Conservation (phyloP, 92 coral and sea anemone species). For the Pocillopora grandis region DNA sequence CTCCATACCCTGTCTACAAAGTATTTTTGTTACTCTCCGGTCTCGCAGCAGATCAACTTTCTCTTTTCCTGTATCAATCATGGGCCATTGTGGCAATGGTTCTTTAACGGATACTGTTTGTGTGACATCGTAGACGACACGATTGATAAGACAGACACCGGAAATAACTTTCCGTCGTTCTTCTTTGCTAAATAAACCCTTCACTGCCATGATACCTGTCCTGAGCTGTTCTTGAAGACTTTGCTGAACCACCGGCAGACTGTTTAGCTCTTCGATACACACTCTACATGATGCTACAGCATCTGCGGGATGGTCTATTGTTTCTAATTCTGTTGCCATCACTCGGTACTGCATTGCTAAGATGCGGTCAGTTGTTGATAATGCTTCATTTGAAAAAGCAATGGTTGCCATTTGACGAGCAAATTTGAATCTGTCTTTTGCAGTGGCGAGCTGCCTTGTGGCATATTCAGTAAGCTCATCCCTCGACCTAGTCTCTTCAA, state of each 20-base stretch:
- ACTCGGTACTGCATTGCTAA: too few relatives aligned
- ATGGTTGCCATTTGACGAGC: constrained; percentile 20
- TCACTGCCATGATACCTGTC: neutral
- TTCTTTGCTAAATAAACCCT: neutral
- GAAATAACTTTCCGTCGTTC: neutral
- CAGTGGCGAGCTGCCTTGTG: neutral
- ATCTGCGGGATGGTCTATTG: too few relatives aligned
- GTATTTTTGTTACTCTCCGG: too few relatives aligned
- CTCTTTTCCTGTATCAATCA: too few relatives aligned
- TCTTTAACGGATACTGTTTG: too few relatives aligned
- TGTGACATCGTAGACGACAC: too few relatives aligned
- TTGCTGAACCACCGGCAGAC: neutral
- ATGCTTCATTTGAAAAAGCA: constrained; percentile 5
- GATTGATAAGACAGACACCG: too few relatives aligned
- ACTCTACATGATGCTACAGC: too few relatives aligned
- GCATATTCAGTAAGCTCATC: neutral
- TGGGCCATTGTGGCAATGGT: too few relatives aligned
- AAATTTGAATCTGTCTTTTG: constrained; percentile 9
- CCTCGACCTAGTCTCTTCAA: neutral
- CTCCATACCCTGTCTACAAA: constrained; percentile 3
- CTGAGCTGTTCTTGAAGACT: neutral
- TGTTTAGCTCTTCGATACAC: neutral
- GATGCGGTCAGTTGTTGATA: too few relatives aligned
- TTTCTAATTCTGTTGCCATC: too few relatives aligned
- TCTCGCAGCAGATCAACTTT: too few relatives aligned